Percentiles rank a stretch among this genome's conserved stretches.
phyloP scores from a whole-genome alignment of 2,113 vertebrate species.

The Burhinus bistriatus region DNA sequence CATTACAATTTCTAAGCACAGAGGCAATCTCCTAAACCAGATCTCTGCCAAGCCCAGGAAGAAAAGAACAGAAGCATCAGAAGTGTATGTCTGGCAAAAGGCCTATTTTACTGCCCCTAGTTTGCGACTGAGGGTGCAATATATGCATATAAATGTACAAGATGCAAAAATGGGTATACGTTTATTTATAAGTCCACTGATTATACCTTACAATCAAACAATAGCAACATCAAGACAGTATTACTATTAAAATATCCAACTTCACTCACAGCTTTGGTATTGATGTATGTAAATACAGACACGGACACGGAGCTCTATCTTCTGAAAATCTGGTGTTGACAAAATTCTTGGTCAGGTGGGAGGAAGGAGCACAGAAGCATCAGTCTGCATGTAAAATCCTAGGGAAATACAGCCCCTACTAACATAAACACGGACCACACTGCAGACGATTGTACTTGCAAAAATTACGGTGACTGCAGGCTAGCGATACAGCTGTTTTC shows the following conservation, averaged over 20 bases:
- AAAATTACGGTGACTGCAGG: neutral
- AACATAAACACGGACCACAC: neutral
- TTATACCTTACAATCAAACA: neutral
- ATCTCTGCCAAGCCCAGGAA: neutral
- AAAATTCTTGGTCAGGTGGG: neutral
- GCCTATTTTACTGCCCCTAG: neutral
- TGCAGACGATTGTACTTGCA: neutral
- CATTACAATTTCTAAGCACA: neutral
- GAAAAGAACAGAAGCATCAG: neutral
- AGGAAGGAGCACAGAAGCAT: neutral
- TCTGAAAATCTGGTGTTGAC: neutral
- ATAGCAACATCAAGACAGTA: neutral
- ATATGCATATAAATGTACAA: neutral
- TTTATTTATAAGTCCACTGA: neutral
- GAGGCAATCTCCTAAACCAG: neutral
- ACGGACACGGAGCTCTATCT: rapidly evolving
- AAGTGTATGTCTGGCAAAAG: neutral
- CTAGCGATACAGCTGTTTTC: neutral
- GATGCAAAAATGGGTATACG: neutral
- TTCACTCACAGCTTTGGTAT: neutral
- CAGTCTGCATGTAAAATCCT: neutral
- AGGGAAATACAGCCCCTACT: neutral
- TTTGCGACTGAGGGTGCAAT: neutral
- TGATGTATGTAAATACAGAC: neutral
- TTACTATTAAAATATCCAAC: neutral